These are phyloP conservation scores for Pomatorhinus ruficollis DNA, from an alignment of 2,113 vertebrate species.

Conservation along the genomic window DNA sequence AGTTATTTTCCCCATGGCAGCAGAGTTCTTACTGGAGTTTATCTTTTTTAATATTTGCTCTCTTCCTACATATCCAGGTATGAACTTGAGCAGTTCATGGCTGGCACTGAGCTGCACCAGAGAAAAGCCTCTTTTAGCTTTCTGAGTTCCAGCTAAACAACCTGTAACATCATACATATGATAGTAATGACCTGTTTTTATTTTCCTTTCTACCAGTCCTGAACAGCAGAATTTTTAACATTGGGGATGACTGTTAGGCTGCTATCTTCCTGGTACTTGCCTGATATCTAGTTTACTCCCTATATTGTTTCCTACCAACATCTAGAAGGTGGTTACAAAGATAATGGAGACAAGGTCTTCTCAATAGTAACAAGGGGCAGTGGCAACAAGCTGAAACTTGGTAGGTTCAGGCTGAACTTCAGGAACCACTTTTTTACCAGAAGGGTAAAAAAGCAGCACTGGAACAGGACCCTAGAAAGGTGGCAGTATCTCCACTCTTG, in stretches of 20 bases:
- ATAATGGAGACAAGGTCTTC: neutral
- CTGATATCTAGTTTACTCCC: neutral
- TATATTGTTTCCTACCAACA: neutral
- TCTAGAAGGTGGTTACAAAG: neutral
- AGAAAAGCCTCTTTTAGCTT: neutral
- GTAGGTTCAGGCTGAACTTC: neutral
- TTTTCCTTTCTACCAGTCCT: neutral
- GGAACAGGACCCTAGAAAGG: neutral
- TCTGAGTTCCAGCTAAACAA: neutral
- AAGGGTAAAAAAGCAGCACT: neutral
- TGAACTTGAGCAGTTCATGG: neutral
- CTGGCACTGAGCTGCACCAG: neutral
- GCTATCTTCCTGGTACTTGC: neutral
- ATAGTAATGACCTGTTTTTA: neutral
- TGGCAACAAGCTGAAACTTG: neutral
- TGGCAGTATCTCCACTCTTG: neutral
- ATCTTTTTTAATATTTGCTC: neutral
- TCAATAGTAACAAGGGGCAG: neutral
- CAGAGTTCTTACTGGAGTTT: neutral
- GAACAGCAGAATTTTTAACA: neutral
- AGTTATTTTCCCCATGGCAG: neutral
- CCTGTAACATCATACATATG: neutral
- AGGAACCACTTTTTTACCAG: neutral
- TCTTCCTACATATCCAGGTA: neutral
- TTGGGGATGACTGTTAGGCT: neutral